A percentile compares a stretch with the other conserved stretches of the same genome.
Conservation (phyloP, 2,113 vertebrate species). For the Nannobrachium achirus region DNA sequence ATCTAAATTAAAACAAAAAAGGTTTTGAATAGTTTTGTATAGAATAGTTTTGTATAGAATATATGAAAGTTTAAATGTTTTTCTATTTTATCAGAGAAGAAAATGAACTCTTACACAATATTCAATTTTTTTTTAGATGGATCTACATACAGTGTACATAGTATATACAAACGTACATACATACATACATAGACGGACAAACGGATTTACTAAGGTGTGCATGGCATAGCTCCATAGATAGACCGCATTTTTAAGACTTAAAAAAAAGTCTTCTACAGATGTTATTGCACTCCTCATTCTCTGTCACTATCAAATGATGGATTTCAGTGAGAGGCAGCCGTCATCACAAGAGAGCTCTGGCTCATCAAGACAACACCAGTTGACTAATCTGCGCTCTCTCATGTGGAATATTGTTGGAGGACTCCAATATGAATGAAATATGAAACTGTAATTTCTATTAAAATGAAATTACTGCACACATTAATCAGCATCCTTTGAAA, state of each 20-base stretch:
- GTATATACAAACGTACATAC: too few species aligned
- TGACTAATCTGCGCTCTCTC: constrained; percentile 54
- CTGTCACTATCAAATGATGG: constrained; percentile 31
- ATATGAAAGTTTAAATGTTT: too few species aligned
- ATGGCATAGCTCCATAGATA: too few species aligned
- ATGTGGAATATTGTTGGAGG: constrained; percentile 48
- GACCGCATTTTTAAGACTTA: background rate
- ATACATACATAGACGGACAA: too few species aligned
- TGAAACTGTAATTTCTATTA: constrained; percentile 65
- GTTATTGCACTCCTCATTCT: constrained; percentile 14
- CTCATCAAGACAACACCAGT: constrained; percentile 43
- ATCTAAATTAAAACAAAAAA: too few species aligned
- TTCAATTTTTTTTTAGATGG: too few species aligned
- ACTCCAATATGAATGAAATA: constrained; percentile 69
- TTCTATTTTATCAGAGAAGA: too few species aligned
- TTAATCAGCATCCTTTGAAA: constrained; percentile 58
- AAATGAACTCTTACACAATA: too few species aligned
- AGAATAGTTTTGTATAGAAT: too few species aligned
- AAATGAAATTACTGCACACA: constrained; percentile 59
- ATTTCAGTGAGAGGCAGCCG: constrained; percentile 15
- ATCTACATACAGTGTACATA: too few species aligned
- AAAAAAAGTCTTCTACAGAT: constrained; percentile 10
- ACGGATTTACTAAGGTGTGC: too few species aligned
- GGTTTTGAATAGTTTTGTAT: too few species aligned
- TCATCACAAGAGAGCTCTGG: constrained; percentile 13